Evolutionary conservation across 2,113 vertebrate genomes (phyloP), one percentile per base, ranked within the genome.

Genomic region (Ochotona curzoniae): DNA sequence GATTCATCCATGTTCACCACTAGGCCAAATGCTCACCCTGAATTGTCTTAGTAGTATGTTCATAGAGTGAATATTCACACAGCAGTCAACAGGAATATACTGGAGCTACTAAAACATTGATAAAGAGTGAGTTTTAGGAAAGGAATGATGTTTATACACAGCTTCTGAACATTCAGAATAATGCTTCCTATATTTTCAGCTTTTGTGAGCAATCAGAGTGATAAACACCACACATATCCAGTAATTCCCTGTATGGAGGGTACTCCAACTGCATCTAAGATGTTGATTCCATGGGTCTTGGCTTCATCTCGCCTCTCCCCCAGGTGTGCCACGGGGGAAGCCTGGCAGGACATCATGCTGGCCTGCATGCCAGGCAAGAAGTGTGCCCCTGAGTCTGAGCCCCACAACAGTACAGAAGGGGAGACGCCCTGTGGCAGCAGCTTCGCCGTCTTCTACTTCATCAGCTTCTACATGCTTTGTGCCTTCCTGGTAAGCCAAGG

Each of bases 381-480:
- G 17, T 99, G 99, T 0, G 99, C 99, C 87, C 99, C 98, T 0
- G 99, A 99, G 47, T 99, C 99, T 0, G 99, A 99, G 96, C 98
- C 97, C 0, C 97, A 91, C 97, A 96, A 97, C 9, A 90, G 97
- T 93, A 96, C 96, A 0, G 97, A 98, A 32, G 97, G 94, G 0
- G 99, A 99, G 80, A 98, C 98, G 30, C 97, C 98, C 86, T 99
- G 99, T 4, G 99, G 99, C 96, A 99, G 99, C 98, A 98, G 99
- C 94, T 99, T 99, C 0, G 99, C 99, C 0, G 99, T 99, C 96
- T 99, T 99, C 98, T 99, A 99, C 89, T 99, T 99, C 97, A 99
- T 99, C 98, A 99, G 99, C 97, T 99, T 99, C 98, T 99, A 99
- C 98, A 99, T 99, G 99, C 99, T 99, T 92, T 99, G 99, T 99